Conservation (phyloP, 2,888 invertebrate species). For the Andrena fulva region DNA sequence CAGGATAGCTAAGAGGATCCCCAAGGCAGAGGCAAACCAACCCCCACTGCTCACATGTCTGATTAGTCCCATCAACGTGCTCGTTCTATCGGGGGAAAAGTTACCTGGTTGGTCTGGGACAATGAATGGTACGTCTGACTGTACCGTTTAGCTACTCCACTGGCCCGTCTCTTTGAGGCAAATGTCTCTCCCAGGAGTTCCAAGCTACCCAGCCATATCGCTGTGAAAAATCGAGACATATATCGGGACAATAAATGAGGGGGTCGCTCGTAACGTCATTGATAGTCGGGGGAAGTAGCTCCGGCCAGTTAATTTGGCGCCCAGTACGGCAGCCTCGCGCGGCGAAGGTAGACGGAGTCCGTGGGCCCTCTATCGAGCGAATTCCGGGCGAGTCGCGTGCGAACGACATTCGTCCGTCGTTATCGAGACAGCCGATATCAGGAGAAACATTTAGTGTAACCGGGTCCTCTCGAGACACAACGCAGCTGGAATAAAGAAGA, state of each 20-base stretch:
- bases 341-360: background rate
- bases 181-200: too few species aligned
- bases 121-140: too few species aligned
- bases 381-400: slow-evolving; percentile 33
- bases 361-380: background rate
- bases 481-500: slow-evolving; percentile 55
- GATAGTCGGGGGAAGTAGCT: background rate
- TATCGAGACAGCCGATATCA: slow-evolving; percentile 56
- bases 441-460: slow-evolving; percentile 55
- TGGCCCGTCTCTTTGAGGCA: too few species aligned
- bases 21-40: background rate
- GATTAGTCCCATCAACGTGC: slow-evolving; percentile 1
- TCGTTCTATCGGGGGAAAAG: background rate
- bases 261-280: background rate
- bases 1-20: background rate
- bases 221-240: too few species aligned
- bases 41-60: background rate
- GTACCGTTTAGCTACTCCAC: too few species aligned
- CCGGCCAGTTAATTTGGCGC: background rate
- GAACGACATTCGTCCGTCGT: slow-evolving; percentile 46
- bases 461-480: slow-evolving; percentile 47
- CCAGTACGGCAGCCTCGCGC: slow-evolving; percentile 1
- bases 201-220: too few species aligned
- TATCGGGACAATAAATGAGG: background rate
- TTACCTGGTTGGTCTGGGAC: too few species aligned